These are phyloP conservation scores for Danaus plexippus DNA, from an alignment of 1,140 invertebrate species.

Conservation along the genomic window DNA sequence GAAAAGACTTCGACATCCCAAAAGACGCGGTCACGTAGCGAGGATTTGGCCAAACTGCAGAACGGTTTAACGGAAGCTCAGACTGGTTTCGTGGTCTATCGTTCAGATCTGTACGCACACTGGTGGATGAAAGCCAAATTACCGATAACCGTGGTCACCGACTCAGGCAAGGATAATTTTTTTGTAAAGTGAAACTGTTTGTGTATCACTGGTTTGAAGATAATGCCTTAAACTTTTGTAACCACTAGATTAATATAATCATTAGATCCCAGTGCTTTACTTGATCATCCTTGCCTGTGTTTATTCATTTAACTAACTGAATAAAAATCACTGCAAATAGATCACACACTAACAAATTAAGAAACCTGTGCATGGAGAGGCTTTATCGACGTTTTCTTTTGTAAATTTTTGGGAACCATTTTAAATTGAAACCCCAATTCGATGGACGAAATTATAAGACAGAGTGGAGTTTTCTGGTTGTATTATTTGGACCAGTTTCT, in stretches of 20 bases:
- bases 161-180: slow-evolving; percentile 76
- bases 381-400: slow-evolving; percentile 36
- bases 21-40: slow-evolving; percentile 62
- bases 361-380: slow-evolving; percentile 58
- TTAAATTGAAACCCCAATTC: too few species aligned
- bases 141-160: slow-evolving; percentile 75
- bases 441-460: too few species aligned
- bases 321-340: slow-evolving; percentile 57
- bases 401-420: neutral
- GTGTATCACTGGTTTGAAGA: slow-evolving; percentile 68
- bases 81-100: slow-evolving; percentile 74
- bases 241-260: slow-evolving; percentile 64
- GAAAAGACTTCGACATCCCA: slow-evolving; percentile 27
- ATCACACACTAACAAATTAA: slow-evolving; percentile 57
- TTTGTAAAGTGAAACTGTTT: slow-evolving; percentile 70
- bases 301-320: slow-evolving; percentile 69
- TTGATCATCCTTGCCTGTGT: slow-evolving; percentile 74
- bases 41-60: slow-evolving; percentile 62
- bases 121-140: slow-evolving; percentile 93
- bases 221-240: slow-evolving; percentile 64
- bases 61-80: slow-evolving; percentile 46
- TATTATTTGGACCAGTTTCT: too few species aligned
- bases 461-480: too few species aligned
- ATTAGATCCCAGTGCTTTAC: slow-evolving; percentile 70
- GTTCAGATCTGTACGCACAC: slow-evolving; percentile 88